A percentile compares a stretch with the other conserved stretches of the same genome.
Conservation (phyloP, 2,888 invertebrate species). For the Monoplex corrugatus region DNA sequence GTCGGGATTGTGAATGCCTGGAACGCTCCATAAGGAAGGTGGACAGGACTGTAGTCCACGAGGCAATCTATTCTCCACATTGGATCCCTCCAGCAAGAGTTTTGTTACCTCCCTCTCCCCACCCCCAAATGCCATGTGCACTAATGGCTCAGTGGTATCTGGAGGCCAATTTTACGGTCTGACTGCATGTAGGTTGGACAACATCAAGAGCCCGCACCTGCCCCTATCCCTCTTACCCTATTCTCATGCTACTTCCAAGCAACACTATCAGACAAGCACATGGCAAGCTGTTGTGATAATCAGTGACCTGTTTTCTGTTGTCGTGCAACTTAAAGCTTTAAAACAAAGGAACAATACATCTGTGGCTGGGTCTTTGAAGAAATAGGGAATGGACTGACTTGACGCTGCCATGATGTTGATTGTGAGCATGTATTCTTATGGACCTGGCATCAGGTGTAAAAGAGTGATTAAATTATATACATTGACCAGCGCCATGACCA, state of each 20-base stretch:
- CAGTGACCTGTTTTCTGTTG: not conserved
- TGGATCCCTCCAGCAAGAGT: too few species aligned
- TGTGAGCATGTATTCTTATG: not conserved
- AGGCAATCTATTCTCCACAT: too few species aligned
- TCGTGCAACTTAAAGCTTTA: conserved; percentile 32
- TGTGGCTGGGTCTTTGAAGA: not conserved
- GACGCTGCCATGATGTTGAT: not conserved
- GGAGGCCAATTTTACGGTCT: too few species aligned
- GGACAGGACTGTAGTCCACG: too few species aligned
- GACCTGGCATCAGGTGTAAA: too few species aligned
- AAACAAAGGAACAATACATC: not conserved
- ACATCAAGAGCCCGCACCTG: too few species aligned
- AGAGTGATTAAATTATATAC: not conserved
- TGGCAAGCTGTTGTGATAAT: conserved; percentile 35
- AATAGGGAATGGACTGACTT: not conserved
- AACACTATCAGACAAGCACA: not conserved
- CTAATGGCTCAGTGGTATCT: too few species aligned
- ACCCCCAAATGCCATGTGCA: too few species aligned
- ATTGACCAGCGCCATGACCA: conserved; percentile 21
- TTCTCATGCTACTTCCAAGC: not conserved
- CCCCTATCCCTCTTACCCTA: not conserved
- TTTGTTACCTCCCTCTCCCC: too few species aligned
- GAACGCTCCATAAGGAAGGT: too few species aligned
- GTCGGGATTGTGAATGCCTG: too few species aligned
- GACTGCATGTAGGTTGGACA: too few species aligned